These are phyloP conservation scores for Xiphias gladius DNA, from an alignment of 2,113 vertebrate genomes.

Conservation along the genomic window DNA sequence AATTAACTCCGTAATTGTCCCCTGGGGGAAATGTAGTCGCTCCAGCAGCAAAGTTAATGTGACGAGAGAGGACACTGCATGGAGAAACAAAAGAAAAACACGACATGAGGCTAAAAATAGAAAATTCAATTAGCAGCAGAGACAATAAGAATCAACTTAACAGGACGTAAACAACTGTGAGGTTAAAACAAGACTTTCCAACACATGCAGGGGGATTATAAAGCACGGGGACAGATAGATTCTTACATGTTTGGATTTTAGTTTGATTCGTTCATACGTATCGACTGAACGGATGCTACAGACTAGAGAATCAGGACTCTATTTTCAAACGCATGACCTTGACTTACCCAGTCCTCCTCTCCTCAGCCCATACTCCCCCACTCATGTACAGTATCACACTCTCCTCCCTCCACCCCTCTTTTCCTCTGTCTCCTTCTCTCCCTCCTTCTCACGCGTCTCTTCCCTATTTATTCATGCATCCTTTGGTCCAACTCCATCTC, in stretches of 20 bases:
- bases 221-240: background rate
- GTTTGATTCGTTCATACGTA: background rate
- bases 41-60: background rate
- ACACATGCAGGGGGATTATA: background rate
- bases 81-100: slow-evolving; percentile 4
- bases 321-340: slow-evolving; percentile 32
- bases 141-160: slow-evolving; percentile 3
- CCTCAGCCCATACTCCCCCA: slow-evolving; percentile 31
- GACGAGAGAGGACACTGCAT: background rate
- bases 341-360: background rate
- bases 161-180: slow-evolving; percentile 24
- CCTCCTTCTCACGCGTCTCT: slow-evolving; percentile 4
- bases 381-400: slow-evolving; percentile 20
- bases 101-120: slow-evolving; percentile 31
- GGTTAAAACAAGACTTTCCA: background rate
- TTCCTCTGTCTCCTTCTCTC: slow-evolving; percentile 5
- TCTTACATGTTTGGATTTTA: background rate
- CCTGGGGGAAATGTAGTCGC: background rate
- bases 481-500: slow-evolving; percentile 45
- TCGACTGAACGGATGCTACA: background rate
- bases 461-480: slow-evolving; percentile 49
- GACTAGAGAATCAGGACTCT: background rate
- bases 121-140: background rate
- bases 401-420: background rate
- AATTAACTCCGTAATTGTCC: background rate